phyloP scores from a whole-genome alignment of 2,797 vertebrate species.

The Thaleichthys pacificus region DNA sequence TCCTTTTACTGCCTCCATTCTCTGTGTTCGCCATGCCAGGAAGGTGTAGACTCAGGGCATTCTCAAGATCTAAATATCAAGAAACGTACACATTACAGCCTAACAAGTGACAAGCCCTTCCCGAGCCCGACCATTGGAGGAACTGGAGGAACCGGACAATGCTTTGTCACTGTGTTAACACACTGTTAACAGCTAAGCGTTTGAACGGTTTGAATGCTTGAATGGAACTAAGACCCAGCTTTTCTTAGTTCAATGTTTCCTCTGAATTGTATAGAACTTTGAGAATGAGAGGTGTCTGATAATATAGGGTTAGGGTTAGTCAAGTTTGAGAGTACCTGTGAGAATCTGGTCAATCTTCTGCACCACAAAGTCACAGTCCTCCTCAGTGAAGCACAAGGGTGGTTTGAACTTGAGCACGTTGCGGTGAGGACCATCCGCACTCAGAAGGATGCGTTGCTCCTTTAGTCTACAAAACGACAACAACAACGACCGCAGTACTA shows the following conservation, averaged over 20 bases:
- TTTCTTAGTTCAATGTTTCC: no score
- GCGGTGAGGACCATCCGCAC: conserved; percentile 91
- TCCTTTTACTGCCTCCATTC: conserved; percentile 67
- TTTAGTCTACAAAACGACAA: conserved; percentile 79
- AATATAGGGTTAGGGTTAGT: no score
- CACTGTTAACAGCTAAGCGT: neutral
- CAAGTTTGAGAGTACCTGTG: conserved; percentile 76
- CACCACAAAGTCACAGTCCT: conserved; percentile 84
- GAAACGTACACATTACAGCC: conserved; percentile 21
- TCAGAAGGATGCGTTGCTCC: conserved; percentile 85
- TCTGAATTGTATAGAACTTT: no score
- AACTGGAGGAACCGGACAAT: no score
- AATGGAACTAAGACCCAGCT: no score
- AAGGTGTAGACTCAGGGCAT: conserved; percentile 59
- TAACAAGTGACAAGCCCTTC: neutral
- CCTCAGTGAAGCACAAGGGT: conserved; percentile 89
- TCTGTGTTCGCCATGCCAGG: conserved; percentile 29
- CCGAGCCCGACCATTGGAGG: neutral
- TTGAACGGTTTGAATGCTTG: no score
- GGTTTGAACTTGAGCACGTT: conserved; percentile 98
- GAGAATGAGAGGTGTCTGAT: no score
- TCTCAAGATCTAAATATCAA: conserved; percentile 81
- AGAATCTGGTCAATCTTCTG: conserved; percentile 84
- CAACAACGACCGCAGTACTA: no score
- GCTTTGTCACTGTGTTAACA: conserved; percentile 9